Evolutionary conservation across 92 coral and sea anemone genomes (phyloP).

Genomic region (Zoanthus sansibaricus): DNA sequence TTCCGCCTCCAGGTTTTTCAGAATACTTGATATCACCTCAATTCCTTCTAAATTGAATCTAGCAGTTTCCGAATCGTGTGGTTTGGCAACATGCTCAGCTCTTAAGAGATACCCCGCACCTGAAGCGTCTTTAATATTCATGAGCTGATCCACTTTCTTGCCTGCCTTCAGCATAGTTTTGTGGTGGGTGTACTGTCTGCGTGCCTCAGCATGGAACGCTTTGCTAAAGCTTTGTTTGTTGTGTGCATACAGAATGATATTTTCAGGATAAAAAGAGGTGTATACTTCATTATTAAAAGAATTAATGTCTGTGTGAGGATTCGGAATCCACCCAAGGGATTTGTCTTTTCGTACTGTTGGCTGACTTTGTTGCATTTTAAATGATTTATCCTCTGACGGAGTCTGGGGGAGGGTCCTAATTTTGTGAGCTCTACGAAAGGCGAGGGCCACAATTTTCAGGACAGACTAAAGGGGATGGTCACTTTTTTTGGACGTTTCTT

Average conservation of each 20-base stretch:
- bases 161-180: background rate
- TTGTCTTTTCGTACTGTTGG: slow-evolving; percentile 8
- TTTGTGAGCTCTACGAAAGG: too few relatives aligned
- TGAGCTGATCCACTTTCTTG: background rate
- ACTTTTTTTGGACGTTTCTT: too few relatives aligned
- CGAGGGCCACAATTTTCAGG: too few relatives aligned
- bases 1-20: slow-evolving; percentile 26
- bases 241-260: background rate
- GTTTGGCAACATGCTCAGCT: slow-evolving; percentile 37
- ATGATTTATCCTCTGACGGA: too few relatives aligned
- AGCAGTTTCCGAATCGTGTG: slow-evolving; percentile 26
- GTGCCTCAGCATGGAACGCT: slow-evolving; percentile 45
- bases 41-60: slow-evolving; percentile 32
- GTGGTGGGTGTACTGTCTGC: slow-evolving; percentile 46
- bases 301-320: background rate
- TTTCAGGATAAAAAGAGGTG: background rate
- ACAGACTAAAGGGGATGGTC: too few relatives aligned
- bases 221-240: slow-evolving; percentile 13
- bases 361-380: too few relatives aligned
- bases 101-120: slow-evolving; percentile 44
- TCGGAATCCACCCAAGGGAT: slow-evolving; percentile 6
- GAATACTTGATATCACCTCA: slow-evolving; percentile 5
- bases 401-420: background rate
- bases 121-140: slow-evolving; percentile 24
- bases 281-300: background rate